Base-by-base conservation (phyloP, 1,140 invertebrate genomes). In the Drosophila eugracilis region DNA sequence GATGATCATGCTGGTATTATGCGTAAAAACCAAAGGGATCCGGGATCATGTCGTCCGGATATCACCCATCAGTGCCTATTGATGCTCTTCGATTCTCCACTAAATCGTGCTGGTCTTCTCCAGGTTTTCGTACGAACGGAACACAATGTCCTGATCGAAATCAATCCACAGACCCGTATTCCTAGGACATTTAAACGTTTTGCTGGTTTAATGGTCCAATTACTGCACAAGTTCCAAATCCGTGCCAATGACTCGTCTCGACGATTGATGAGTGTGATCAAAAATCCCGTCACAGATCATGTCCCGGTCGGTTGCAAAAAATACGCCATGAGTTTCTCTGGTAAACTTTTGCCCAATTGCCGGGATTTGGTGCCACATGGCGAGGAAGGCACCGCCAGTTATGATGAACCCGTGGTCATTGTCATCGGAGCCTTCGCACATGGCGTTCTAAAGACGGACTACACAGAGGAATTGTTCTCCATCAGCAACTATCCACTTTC, bases 121-220 rank as follows among this genome's bases (percentile, higher is more conserved):
- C 96, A 97, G 93, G 97, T 99, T 0, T 99, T 98, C 90, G 94
- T 99, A 65, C 97, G 97, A 75, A 99, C 99, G 34, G 96, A 96
- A 80, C 97, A 97, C 90, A 99, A 99, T 95, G 98, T 99, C 39
- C 92, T 99, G 0, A 99, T 99, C 85, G 98, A 99, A 95, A 95
- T 99, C 19, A 98, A 99, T 93, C 98, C 99, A 41, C 98, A 99
- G 92, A 99, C 98, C 6, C 95, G 99, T 89, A 99, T 99, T 91
- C 99, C 99, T 1, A 94, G 99, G 81, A 99, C 99, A 10, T 99
- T 98, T 90, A 99, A 99, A 91, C 94, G 99, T 90, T 99, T 99
- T 94, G 97, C 98, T 89, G 98, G 98, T 37, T 92, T 99, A 14
- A 99, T 99, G 95, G 98, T 99, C 37, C 98, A 99, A 94, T 93